A percentile compares a stretch with the other conserved stretches of the same genome.
phyloP scores from a whole-genome alignment of 2,113 vertebrate species.

The Ailurus styani region DNA sequence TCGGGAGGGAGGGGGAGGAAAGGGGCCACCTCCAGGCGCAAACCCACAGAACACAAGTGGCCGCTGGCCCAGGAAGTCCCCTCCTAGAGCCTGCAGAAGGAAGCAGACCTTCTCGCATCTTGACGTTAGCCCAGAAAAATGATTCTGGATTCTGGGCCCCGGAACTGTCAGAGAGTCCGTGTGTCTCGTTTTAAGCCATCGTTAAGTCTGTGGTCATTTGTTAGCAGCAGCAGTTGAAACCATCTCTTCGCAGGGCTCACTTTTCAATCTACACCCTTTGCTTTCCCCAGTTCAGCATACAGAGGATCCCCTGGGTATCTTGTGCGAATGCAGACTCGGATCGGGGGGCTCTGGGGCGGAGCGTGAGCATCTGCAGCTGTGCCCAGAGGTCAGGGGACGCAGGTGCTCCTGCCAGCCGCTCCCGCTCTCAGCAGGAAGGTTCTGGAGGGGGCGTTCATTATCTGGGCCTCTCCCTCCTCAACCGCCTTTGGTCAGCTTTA shows the following conservation, averaged over 20 bases:
- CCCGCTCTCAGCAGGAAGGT: not conserved
- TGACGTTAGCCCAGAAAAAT: not conserved
- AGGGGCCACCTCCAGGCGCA: too few species aligned
- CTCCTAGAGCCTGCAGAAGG: not conserved
- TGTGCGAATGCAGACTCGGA: not conserved
- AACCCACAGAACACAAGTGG: not conserved
- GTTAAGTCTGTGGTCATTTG: not conserved
- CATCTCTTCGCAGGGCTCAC: not conserved
- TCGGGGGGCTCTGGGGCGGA: not conserved
- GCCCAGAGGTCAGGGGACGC: not conserved
- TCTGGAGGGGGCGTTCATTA: not conserved
- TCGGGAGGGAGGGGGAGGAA: not conserved
- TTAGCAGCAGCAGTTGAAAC: not conserved
- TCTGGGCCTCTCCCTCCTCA: not conserved
- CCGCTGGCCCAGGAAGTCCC: not conserved
- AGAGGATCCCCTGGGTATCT: not conserved
- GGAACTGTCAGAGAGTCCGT: not conserved
- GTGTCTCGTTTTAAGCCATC: too few species aligned
- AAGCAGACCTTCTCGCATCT: not conserved
- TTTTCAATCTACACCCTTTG: not conserved
- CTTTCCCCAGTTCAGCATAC: not conserved
- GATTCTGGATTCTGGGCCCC: not conserved
- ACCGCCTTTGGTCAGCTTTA: not conserved
- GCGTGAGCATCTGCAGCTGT: not conserved
- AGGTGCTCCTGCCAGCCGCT: too few species aligned